Evolutionary conservation across 2,888 invertebrate species (phyloP).

Genomic region (Pheosia tremula): DNA sequence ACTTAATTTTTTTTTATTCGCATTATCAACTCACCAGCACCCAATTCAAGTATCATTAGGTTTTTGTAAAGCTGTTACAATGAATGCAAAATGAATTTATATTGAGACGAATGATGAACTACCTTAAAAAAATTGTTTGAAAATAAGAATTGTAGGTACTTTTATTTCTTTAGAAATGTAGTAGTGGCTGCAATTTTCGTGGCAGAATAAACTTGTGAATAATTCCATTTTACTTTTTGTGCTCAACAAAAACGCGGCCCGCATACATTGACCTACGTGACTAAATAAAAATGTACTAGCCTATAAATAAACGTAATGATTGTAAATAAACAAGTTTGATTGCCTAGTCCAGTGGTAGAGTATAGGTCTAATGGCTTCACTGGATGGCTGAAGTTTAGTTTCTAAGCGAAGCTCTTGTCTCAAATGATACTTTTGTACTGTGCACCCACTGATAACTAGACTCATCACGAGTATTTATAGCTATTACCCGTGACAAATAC

Average conservation of each 20-base stretch:
- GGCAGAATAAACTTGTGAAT: neutral
- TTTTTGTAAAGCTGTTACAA: no score
- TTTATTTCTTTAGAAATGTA: no score
- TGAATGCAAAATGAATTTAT: no score
- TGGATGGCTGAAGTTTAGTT: no score
- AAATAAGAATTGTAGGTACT: no score
- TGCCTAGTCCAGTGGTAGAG: neutral
- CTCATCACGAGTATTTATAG: no score
- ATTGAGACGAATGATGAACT: neutral
- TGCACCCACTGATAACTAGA: no score
- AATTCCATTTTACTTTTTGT: neutral
- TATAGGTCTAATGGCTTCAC: neutral
- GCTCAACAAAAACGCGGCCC: neutral
- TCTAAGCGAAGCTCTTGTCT: no score
- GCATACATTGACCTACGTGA: slow-evolving; percentile 3
- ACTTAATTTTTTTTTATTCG: neutral
- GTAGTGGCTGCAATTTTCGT: no score
- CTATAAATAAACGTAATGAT: neutral
- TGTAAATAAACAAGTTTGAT: neutral
- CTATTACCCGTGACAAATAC: no score
- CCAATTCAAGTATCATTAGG: neutral
- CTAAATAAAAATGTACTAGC: neutral
- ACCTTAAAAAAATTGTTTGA: no score
- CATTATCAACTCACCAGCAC: neutral
- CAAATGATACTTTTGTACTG: no score